Percentiles rank a stretch among this genome's conserved stretches.
These are phyloP conservation scores for Echiichthys vipera DNA, from an alignment of 2,797 vertebrate species.

Conservation along the genomic window DNA sequence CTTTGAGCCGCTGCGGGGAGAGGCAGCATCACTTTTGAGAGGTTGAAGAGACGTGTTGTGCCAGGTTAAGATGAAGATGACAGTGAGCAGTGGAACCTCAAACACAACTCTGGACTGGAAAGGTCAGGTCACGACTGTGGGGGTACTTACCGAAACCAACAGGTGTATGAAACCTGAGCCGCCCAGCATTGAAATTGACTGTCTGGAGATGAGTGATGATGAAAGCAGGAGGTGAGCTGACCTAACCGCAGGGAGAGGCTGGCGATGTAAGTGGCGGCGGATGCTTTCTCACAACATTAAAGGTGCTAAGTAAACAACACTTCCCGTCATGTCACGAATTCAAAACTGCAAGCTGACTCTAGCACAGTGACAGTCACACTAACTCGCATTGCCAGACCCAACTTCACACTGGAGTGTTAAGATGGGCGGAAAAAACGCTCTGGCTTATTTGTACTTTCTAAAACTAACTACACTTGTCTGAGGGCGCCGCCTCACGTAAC, in stretches of 20 bases:
- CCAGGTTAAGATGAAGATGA: conserved; percentile 45
- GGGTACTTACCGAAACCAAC: conserved; percentile 30
- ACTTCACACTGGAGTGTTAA: no score
- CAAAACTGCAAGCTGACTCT: background rate
- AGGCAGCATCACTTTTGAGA: conserved; percentile 10
- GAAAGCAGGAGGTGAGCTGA: conserved; percentile 24
- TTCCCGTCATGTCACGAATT: background rate
- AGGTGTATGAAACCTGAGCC: conserved; percentile 8
- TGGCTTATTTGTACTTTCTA: no score
- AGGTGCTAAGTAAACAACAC: background rate
- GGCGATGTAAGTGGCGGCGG: background rate
- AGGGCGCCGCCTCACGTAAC: no score
- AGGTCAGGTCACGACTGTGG: conserved; percentile 39
- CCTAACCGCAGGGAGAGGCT: background rate
- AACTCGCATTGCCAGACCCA: no score
- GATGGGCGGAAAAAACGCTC: no score
- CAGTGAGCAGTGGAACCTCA: conserved; percentile 28
- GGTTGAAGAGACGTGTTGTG: conserved; percentile 26
- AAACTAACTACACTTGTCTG: no score
- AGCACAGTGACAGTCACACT: no score
- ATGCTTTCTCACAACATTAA: background rate
- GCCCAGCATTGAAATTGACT: conserved; percentile 1
- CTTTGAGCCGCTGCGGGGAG: conserved; percentile 8
- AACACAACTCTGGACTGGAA: conserved; percentile 26
- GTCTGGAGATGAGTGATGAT: conserved; percentile 28